Conservation (phyloP, 2,113 vertebrate genomes). For the Marmota monax region DNA sequence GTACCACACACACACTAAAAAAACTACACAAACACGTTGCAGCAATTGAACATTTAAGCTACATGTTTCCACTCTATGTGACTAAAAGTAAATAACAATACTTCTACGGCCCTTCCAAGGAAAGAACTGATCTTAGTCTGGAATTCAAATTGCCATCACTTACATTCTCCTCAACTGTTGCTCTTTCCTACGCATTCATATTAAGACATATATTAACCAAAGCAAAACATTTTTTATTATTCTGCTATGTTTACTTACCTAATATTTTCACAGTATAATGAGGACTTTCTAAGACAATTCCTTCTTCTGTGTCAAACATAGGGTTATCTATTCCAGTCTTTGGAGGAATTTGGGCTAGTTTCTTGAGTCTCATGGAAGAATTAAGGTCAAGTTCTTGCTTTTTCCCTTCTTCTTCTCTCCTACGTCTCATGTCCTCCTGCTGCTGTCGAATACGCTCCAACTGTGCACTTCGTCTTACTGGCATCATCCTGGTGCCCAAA, state of each 20-base stretch:
- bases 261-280: conserved; percentile 89
- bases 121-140: conserved; percentile 43
- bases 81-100: conserved; percentile 15
- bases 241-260: conserved; percentile 85
- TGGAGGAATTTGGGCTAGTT: conserved; percentile 94
- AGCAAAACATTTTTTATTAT: conserved; percentile 37
- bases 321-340: conserved; percentile 97
- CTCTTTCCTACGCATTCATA: background rate
- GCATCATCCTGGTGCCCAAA: conserved; percentile 94
- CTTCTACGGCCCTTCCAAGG: background rate
- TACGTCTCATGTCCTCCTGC: conserved; percentile 94
- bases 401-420: conserved; percentile 91
- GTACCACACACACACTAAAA: too few species aligned
- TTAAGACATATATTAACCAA: conserved; percentile 42
- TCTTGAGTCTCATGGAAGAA: conserved; percentile 95
- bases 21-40: too few species aligned
- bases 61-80: background rate
- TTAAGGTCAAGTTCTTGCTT: conserved; percentile 94
- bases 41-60: conserved; percentile 21
- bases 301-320: conserved; percentile 95
- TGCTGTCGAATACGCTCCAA: conserved; percentile 94
- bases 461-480: conserved; percentile 91
- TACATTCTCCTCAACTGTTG: background rate
- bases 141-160: conserved; percentile 12
- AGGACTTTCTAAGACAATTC: conserved; percentile 88